Evolutionary conservation across 2,113 vertebrate genomes (phyloP), one percentile per base, ranked within the genome.

Genomic region (Mirounga angustirostris): DNA sequence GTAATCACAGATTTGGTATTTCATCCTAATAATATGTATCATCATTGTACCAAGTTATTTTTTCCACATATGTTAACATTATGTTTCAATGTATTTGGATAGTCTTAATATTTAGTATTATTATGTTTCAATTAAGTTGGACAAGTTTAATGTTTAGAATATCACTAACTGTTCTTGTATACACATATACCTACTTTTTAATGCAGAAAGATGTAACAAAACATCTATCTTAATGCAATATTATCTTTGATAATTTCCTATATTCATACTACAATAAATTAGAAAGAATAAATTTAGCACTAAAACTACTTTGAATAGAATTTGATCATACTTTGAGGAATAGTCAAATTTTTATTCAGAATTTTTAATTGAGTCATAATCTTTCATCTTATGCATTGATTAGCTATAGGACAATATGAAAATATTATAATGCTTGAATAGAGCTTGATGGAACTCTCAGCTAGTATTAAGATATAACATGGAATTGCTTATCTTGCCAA

Each of bases 21-120:
- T 95, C 3, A 90, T 97, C 22, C 52, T 84, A 97, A 91, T 93
- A 91, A 85, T 81, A 65, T 13, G 4, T 78, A 43, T 97, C 54
- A 96, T 65, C 69, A 78, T 85, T 28, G 21, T 84, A 78, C 63
- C 4, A 83, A 89, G 22, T 7, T 24, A 74, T 12, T 30, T 87
- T 88, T 76, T 14, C 84, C 33, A 81, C 2, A 59, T 79, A 54
- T 78, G 28, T 92, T 92, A 96, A 74, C 24, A 89, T 69, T 59
- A 90, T 56, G 2, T 58, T 69, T 97, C 59, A 76, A 81, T 90
- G 12, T 83, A 92, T 11, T 95, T 76, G 16, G 15, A 19, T 7
- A 87, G 33, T 30, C 33, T 76, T 94, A 83, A 87, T 91, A 94
- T 85, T 94, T 89, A 58, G 2, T 65, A 80, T 56, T 87, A 73